Conservation (phyloP, 35 echinoderm and acorn worm species). For the Apostichopus californicus region DNA sequence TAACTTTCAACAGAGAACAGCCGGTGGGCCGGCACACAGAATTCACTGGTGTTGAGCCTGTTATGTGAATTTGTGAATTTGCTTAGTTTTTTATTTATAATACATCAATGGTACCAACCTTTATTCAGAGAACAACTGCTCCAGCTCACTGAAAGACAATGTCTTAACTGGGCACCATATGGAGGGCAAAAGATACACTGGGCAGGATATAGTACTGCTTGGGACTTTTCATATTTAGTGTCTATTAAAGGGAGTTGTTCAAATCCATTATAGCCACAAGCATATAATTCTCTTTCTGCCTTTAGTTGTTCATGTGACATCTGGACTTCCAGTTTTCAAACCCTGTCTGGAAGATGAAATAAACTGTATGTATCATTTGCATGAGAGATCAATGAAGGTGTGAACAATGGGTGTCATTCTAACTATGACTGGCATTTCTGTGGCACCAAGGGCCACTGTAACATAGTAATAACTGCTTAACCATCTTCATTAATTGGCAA, state of each 20-base stretch:
- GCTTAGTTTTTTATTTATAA: too few relatives aligned
- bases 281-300: not conserved
- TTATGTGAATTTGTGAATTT: too few relatives aligned
- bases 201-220: not conserved
- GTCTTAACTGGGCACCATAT: not conserved
- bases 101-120: not conserved
- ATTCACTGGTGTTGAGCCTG: too few relatives aligned
- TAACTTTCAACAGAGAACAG: too few relatives aligned
- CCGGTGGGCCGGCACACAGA: too few relatives aligned
- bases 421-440: too few relatives aligned
- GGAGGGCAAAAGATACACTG: not conserved
- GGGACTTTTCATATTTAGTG: not conserved
- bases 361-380: not conserved
- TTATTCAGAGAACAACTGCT: not conserved
- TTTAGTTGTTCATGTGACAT: not conserved
- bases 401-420: too few relatives aligned
- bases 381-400: not conserved
- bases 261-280: slow-evolving; percentile 30
- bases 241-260: slow-evolving; percentile 14
- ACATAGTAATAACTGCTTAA: too few relatives aligned
- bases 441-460: too few relatives aligned
- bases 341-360: not conserved
- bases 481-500: too few relatives aligned
- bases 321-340: not conserved
- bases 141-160: not conserved